A percentile compares a stretch with the other conserved stretches of the same genome.
Conservation (phyloP, 2,797 vertebrate genomes). For the Hirundo rustica region DNA sequence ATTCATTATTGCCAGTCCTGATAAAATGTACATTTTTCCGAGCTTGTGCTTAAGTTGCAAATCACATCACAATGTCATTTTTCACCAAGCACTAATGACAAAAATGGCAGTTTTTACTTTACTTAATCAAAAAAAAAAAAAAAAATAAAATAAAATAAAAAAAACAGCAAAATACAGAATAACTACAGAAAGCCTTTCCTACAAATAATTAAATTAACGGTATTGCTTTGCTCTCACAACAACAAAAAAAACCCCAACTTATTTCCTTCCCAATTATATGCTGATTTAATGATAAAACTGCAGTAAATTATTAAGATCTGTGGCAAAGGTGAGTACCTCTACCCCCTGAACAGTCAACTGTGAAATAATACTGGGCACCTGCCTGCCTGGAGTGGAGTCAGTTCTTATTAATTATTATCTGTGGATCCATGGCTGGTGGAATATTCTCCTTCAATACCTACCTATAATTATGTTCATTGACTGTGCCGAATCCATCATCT, state of each 20-base stretch:
- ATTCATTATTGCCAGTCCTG: slow-evolving; percentile 43
- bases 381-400: slow-evolving; percentile 39
- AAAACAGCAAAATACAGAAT: slow-evolving; percentile 29
- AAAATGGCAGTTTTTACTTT: slow-evolving; percentile 69
- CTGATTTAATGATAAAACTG: slow-evolving; percentile 78
- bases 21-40: slow-evolving; percentile 2
- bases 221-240: slow-evolving; percentile 24
- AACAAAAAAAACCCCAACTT: not conserved
- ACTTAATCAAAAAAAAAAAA: slow-evolving; percentile 54
- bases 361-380: slow-evolving; percentile 74
- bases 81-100: slow-evolving; percentile 47
- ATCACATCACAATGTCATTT: slow-evolving; percentile 56
- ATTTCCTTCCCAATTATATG: slow-evolving; percentile 76
- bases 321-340: slow-evolving; percentile 75
- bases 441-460: slow-evolving; percentile 64
- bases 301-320: slow-evolving; percentile 78
- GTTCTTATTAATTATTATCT: slow-evolving; percentile 77
- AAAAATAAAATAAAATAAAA: not conserved
- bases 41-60: slow-evolving; percentile 38
- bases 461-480: slow-evolving; percentile 69
- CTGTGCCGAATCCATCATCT: slow-evolving; percentile 57
- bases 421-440: slow-evolving; percentile 51
- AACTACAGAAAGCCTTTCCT: slow-evolving; percentile 53
- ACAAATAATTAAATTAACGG: slow-evolving; percentile 59
- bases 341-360: slow-evolving; percentile 69